These are phyloP conservation scores for Drosophila pegasa DNA, from an alignment of 2,888 invertebrate species.

Conservation along the genomic window DNA sequence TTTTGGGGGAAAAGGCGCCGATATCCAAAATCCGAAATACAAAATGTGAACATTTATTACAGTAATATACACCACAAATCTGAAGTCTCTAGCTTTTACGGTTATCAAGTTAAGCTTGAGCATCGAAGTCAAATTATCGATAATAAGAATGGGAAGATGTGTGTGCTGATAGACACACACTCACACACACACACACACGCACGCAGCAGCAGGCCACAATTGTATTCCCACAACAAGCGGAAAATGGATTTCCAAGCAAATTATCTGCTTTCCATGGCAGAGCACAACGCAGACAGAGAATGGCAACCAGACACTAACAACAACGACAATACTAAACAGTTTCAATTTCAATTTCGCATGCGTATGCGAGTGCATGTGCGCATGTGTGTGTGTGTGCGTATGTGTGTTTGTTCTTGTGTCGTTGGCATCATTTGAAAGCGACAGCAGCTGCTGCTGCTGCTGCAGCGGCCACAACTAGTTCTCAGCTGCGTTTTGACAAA, in stretches of 20 bases:
- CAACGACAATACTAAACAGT: constrained; percentile 65
- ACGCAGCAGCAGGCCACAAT: constrained; percentile 12
- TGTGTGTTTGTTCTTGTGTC: constrained; percentile 13
- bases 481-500: constrained; percentile 62
- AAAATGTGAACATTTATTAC: too few species aligned
- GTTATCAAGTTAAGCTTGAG: too few species aligned
- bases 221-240: constrained; percentile 65
- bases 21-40: too few species aligned
- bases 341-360: constrained; percentile 65
- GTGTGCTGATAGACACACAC: constrained; percentile 8
- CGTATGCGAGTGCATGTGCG: constrained; percentile 5
- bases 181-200: constrained; percentile 2
- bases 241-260: constrained; percentile 82
- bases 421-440: constrained; percentile 39
- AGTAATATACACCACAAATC: too few species aligned
- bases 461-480: constrained; percentile 50
- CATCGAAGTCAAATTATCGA: too few species aligned
- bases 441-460: constrained; percentile 26
- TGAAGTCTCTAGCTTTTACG: too few species aligned
- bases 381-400: constrained; percentile 9
- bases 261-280: constrained; percentile 64
- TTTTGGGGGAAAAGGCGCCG: too few species aligned
- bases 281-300: constrained; percentile 21
- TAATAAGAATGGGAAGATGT: too few species aligned
- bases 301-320: constrained; percentile 27